phyloP scores from a whole-genome alignment of 2,113 vertebrate species.

The Malurus cyaneus region DNA sequence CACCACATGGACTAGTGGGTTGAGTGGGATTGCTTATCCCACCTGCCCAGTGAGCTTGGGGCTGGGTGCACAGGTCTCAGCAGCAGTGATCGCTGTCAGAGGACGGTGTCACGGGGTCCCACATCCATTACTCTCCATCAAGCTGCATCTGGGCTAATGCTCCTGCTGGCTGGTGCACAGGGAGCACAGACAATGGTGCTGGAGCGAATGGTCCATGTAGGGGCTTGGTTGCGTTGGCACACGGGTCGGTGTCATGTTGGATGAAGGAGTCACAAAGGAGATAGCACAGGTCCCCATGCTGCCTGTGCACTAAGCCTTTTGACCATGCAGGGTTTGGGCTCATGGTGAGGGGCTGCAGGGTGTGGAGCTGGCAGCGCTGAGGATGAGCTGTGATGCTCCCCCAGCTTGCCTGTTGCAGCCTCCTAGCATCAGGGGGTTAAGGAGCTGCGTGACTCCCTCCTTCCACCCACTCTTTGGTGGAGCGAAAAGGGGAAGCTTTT shows the following conservation, averaged over 20 bases:
- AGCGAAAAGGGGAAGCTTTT: background rate
- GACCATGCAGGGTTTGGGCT: background rate
- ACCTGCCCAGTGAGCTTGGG: fast-evolving
- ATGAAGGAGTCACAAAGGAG: background rate
- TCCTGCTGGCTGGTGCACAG: background rate
- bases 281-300: fast-evolving
- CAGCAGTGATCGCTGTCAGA: background rate
- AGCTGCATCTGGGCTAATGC: fast-evolving
- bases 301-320: background rate
- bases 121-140: fast-evolving
- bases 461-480: background rate
- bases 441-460: fast-evolving
- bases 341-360: fast-evolving
- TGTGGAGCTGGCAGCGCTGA: background rate
- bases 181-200: background rate
- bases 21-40: background rate
- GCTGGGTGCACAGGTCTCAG: background rate
- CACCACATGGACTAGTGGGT: fast-evolving
- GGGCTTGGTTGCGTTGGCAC: background rate
- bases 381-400: fast-evolving
- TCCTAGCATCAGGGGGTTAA: background rate
- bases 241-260: background rate
- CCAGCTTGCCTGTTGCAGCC: fast-evolving
- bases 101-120: fast-evolving
- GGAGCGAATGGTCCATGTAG: fast-evolving